Evolutionary conservation across 2,113 vertebrate species (phyloP).

Genomic region (Phalacrocorax aristotelis): DNA sequence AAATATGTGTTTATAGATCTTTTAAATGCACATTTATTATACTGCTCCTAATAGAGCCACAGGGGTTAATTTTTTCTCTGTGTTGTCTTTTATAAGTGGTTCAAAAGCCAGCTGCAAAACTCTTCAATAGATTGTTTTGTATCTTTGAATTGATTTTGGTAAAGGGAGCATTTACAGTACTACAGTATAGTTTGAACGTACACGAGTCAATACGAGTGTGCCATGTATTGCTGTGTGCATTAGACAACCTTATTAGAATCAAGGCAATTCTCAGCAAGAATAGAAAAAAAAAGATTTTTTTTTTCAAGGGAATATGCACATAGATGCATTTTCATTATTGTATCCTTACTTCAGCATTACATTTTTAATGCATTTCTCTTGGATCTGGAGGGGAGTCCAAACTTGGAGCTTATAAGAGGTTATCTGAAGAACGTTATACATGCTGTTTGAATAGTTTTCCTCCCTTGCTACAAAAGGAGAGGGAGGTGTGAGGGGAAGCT

Average conservation of each 20-base stretch:
- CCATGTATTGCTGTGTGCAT: neutral
- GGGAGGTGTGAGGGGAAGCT: conserved; percentile 17
- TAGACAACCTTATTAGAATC: conserved; percentile 16
- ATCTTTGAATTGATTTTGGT: conserved; percentile 79
- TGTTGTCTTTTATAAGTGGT: conserved; percentile 82
- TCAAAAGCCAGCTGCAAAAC: conserved; percentile 83
- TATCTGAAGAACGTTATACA: neutral
- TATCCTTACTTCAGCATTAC: conserved; percentile 13
- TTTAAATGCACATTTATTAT: conserved; percentile 88
- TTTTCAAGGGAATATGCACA: rapidly evolving
- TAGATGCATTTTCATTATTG: conserved; percentile 11
- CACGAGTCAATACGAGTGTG: conserved; percentile 44
- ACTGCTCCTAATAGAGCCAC: conserved; percentile 83
- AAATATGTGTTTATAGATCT: conserved; percentile 90
- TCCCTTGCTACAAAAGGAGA: conserved; percentile 12
- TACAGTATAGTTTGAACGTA: conserved; percentile 17
- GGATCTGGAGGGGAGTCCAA: neutral
- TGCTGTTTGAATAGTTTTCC: conserved; percentile 12
- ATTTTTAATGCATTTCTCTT: conserved; percentile 3
- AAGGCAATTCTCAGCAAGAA: conserved; percentile 3
- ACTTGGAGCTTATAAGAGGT: neutral
- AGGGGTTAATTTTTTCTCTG: conserved; percentile 82
- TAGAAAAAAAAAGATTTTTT: neutral
- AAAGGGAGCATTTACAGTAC: conserved; percentile 71
- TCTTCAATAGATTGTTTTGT: conserved; percentile 80